Base-by-base conservation (phyloP, 2,888 invertebrate genomes). In the Meiosimyza decipiens region DNA sequence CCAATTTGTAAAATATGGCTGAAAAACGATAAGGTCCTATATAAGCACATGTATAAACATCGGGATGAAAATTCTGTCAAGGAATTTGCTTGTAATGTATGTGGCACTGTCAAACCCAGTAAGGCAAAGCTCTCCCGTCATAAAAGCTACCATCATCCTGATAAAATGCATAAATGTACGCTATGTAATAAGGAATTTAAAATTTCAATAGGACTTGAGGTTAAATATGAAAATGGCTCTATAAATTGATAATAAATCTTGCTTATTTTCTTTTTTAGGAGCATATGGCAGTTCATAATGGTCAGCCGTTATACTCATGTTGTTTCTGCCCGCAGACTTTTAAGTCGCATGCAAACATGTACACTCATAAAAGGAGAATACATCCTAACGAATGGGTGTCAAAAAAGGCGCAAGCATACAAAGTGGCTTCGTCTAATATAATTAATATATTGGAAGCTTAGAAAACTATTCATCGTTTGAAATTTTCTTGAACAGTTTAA, bases 341-440 rank as follows among this genome's bases (percentile, higher is more conserved):
- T 69, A 86, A 86, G 76, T 85, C 86, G 1, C 84, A 84, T 77
- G 86, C 85, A 15, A 86, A 86, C 75, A 85, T 87, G 84, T 85
- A 86, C 78, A 83, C 86, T 0, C 87, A 87, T 77, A 82, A 85
- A 55, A 86, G 86, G 74, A 85, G 85, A 72, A 80, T 82, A 71
- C 87, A 87, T 79, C 82, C 83, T 4, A 78, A 79, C 50, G 85
- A 86, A 77, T 86, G 86, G 86, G 85, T 76, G 52, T 75, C 76
- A 40, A 71, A 80, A 60, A 75, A 74, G 49, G 77, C 75, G 57
- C 71, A 75, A 3, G 75, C 74, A 18, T 73, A 75, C 11, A 76
- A 72, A 40, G 9, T 40, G 6, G 9, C 40, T 40, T 9, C 40
- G 4, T 40, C 40, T 40, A 40, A 40, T 40, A 9, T 9, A 6